A percentile compares a stretch with the other conserved stretches of the same genome.
Conservation (phyloP, 2,113 vertebrate species). For the Crocuta crocuta region DNA sequence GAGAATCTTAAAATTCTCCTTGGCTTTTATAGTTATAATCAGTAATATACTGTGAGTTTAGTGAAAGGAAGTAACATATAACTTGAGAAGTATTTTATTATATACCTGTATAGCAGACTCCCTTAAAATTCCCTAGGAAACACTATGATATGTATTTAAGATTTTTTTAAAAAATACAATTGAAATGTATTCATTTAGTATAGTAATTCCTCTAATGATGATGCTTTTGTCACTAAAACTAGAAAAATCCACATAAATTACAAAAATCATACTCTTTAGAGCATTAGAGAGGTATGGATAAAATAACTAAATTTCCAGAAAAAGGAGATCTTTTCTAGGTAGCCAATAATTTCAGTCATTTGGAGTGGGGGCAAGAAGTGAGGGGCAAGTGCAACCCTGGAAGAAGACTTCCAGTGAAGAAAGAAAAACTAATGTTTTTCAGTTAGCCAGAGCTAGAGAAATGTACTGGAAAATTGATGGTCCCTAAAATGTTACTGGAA, state of each 20-base stretch:
- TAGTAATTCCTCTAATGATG: not conserved
- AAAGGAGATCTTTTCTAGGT: not conserved
- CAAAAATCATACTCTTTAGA: not conserved
- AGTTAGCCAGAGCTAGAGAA: not conserved
- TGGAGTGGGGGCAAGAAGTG: not conserved
- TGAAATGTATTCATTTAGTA: not conserved
- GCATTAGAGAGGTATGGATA: not conserved
- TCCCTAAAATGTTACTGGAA: not conserved
- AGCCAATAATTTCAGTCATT: not conserved
- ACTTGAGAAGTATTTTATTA: slow-evolving; percentile 16
- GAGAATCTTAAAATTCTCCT: not conserved
- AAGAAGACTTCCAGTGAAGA: not conserved
- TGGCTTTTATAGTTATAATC: not conserved
- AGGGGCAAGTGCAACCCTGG: not conserved
- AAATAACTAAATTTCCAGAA: not conserved
- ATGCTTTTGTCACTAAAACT: not conserved
- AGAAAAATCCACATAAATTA: not conserved
- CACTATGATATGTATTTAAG: not conserved
- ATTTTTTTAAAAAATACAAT: not conserved
- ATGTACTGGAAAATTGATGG: not conserved
- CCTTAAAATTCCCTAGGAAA: slow-evolving; percentile 25
- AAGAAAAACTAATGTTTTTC: not conserved
- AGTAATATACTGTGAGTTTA: not conserved
- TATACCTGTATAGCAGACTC: not conserved
- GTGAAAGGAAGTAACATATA: not conserved